Base-by-base conservation (phyloP, 2,888 invertebrate species). In the Drosophila quinaria region DNA sequence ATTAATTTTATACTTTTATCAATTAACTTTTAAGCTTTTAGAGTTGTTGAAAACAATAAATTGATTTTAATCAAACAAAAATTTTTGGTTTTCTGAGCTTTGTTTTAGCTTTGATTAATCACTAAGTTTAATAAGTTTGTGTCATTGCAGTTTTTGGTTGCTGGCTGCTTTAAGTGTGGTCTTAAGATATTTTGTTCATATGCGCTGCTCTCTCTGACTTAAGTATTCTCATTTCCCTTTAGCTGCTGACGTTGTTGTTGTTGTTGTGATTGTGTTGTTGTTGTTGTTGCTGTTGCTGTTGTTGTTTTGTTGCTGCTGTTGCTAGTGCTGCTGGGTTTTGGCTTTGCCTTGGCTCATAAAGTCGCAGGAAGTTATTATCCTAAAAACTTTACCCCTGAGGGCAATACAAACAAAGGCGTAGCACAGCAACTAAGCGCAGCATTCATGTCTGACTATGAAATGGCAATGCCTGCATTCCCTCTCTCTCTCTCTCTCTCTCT, bases 281-380 rank as follows among this genome's bases (percentile, higher is more conserved):
- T 35, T 67, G 62, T 50, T 61, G 54, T 44, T 50, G 42, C 15
- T 72, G 50, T 15, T 56, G 72, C 9, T 68, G 50, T 29, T 65
- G 67, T 25, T 52, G 39, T 6, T 69, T 25, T 62, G 70, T 35
- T 50, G 59, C 17, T 68, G 64, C 31, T n/a, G 62, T 35, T 70
- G 64, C 56, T 67, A 39, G 17, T 61, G 64, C 55, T 70, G 69
- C 13, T 71, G 78, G 74, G 65, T 84, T 89, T 85, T 81, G 80
- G 74, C 70, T 78, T 80, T 85, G 74, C 72, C 78, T 80, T 85
- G 82, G 71, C 90, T 84, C 84, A 77, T 83, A 88, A 90, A 88
- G 90, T 87, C 87, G 77, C 83, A 90, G 90, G 89, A 89, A 90
- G 89, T 90, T 90, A 90, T 90, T 90, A 90, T 87, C 81, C 89